Evolutionary conservation across 1,140 invertebrate genomes (phyloP).

Genomic region (Zaprionus taronus): DNA sequence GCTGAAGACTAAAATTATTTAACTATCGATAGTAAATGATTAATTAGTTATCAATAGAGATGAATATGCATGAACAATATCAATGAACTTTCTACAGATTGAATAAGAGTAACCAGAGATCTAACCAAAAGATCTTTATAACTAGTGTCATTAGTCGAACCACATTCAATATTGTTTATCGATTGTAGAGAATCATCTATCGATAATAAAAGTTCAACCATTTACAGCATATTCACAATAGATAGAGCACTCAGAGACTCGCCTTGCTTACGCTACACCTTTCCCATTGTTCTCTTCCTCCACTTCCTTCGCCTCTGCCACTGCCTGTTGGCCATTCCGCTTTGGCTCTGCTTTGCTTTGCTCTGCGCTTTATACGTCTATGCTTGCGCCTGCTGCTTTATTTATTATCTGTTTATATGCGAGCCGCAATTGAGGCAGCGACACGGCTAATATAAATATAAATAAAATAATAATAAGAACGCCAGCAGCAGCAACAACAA

Average conservation of each 20-base stretch:
- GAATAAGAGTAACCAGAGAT: too few species aligned
- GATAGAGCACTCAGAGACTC: not conserved
- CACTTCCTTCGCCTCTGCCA: not conserved
- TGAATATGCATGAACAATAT: too few species aligned
- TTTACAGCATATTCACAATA: not conserved
- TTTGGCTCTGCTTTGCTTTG: constrained; percentile 6
- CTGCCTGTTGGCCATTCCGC: constrained; percentile 38
- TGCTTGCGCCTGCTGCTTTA: constrained; percentile 48
- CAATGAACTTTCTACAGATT: too few species aligned
- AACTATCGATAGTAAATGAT: not conserved
- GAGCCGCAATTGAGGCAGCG: constrained; percentile 35
- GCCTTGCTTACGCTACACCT: not conserved
- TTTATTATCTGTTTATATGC: constrained; percentile 72
- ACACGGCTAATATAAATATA: constrained; percentile 66
- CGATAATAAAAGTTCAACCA: not conserved
- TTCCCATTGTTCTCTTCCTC: not conserved
- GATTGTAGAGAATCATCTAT: not conserved
- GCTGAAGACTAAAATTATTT: not conserved
- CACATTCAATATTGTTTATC: not conserved
- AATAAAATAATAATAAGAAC: constrained; percentile 62
- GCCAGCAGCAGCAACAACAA: constrained; percentile 21
- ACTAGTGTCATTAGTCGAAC: too few species aligned
- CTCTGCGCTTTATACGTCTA: constrained; percentile 29
- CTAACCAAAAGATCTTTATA: too few species aligned
- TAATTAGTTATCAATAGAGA: too few species aligned